Evolutionary conservation across 2,888 invertebrate genomes (phyloP).

Genomic region (Petrolisthes manimaculis): DNA sequence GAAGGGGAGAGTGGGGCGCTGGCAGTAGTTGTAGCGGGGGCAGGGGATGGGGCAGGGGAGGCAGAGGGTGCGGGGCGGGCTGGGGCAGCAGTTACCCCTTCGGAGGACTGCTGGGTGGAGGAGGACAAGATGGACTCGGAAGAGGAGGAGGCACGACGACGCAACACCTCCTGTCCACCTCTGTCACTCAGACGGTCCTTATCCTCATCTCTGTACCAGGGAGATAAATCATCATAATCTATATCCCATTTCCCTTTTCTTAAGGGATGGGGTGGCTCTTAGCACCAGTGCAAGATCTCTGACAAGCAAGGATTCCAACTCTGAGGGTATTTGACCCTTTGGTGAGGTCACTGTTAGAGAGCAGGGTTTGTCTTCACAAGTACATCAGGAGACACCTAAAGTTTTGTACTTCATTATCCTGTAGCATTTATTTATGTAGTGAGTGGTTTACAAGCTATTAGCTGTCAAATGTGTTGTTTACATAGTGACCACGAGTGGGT

Average conservation of each 20-base stretch:
- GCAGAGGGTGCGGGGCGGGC: slow-evolving; percentile 40
- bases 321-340: too few species aligned
- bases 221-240: neutral
- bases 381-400: too few species aligned
- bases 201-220: slow-evolving; percentile 61
- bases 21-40: slow-evolving; percentile 13
- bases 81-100: slow-evolving; percentile 44
- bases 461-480: too few species aligned
- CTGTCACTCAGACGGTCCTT: slow-evolving; percentile 62
- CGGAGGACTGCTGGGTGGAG: slow-evolving; percentile 53
- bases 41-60: neutral
- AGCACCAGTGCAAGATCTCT: too few species aligned
- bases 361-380: too few species aligned
- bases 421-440: neutral
- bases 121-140: slow-evolving; percentile 63
- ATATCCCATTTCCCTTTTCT: neutral
- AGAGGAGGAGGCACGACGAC: slow-evolving; percentile 62
- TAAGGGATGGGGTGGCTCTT: too few species aligned
- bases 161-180: slow-evolving; percentile 38
- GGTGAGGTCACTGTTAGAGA: too few species aligned
- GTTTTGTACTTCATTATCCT: neutral
- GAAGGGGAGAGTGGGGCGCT: slow-evolving; percentile 44
- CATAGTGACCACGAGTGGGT: neutral
- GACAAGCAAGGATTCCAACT: too few species aligned
- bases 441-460: too few species aligned